Evolutionary conservation across 2,888 invertebrate genomes (phyloP), one percentile per base, ranked within the genome.

Genomic region (Hydroisotoma schaefferi): DNA sequence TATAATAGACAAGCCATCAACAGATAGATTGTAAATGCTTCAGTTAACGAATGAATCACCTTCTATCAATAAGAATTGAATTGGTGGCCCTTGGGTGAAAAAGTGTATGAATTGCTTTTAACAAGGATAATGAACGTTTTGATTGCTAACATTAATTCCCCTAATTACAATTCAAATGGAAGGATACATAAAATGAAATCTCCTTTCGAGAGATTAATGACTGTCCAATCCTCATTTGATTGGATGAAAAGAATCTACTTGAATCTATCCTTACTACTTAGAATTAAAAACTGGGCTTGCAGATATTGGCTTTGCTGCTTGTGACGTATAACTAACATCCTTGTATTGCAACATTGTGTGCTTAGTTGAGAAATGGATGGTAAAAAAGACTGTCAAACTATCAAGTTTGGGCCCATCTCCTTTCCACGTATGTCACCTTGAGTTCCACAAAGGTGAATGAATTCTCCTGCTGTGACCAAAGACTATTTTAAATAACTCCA

Each of bases 381-480:
- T n/a, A n/a, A n/a, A n/a, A n/a, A n/a, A n/a, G n/a, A n/a, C n/a
- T n/a, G n/a, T n/a, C n/a, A n/a, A n/a, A n/a, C n/a, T n/a, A n/a
- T n/a, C n/a, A n/a, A n/a, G n/a, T n/a, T n/a, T n/a, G n/a, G n/a
- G n/a, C n/a, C n/a, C n/a, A n/a, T n/a, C n/a, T n/a, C n/a, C n/a
- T n/a, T n/a, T n/a, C n/a, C n/a, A n/a, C n/a, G n/a, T 18, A 40
- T 40, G 40, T 40, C 40, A 40, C 40, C 40, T 40, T 40, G 40
- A 40, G 40, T 15, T 15, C n/a, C n/a, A 20, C 8, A 33, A 40
- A 40, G 40, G 40, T 40, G 40, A 40, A 40, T 15, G 40, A 15
- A 40, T 40, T 40, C 40, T 40, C 20, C n/a, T n/a, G n/a, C n/a
- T n/a, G n/a, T n/a, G n/a, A n/a, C n/a, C n/a, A n/a, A n/a, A n/a